phyloP scores from a whole-genome alignment of 1,140 invertebrate genomes.

The Panulirus ornatus region DNA sequence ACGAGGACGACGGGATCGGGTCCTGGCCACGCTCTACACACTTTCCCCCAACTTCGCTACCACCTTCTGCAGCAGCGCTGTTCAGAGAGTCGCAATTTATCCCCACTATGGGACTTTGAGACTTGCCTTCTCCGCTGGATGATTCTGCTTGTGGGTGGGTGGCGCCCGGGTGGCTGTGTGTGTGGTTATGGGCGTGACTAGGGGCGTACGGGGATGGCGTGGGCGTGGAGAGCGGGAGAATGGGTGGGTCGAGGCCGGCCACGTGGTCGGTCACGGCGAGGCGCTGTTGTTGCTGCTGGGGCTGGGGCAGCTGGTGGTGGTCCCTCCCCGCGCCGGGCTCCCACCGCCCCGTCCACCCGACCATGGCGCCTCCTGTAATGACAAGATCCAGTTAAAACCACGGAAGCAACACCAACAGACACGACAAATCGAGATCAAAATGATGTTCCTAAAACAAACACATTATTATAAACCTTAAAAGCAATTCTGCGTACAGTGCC shows the following conservation, averaged over 20 bases:
- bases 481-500: too few species aligned
- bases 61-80: not conserved
- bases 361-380: conserved; percentile 52
- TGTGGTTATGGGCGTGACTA: conserved; percentile 22
- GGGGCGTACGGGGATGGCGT: not conserved
- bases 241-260: not conserved
- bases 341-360: conserved; percentile 37
- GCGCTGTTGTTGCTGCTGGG: too few species aligned
- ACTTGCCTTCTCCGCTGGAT: not conserved
- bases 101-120: too few species aligned
- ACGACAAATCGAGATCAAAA: too few species aligned
- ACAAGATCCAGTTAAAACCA: too few species aligned
- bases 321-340: not conserved
- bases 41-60: not conserved
- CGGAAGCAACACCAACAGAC: too few species aligned
- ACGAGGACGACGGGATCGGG: not conserved
- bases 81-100: too few species aligned
- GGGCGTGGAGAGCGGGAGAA: too few species aligned
- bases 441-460: too few species aligned
- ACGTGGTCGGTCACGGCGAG: not conserved
- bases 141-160: not conserved
- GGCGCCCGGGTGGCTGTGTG: not conserved
- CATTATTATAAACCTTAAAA: too few species aligned
- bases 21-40: not conserved
- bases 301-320: not conserved